Percentiles rank a stretch among this genome's conserved stretches.
Evolutionary conservation across 2,888 invertebrate genomes (phyloP).

Genomic region (Metallyticus violacea): DNA sequence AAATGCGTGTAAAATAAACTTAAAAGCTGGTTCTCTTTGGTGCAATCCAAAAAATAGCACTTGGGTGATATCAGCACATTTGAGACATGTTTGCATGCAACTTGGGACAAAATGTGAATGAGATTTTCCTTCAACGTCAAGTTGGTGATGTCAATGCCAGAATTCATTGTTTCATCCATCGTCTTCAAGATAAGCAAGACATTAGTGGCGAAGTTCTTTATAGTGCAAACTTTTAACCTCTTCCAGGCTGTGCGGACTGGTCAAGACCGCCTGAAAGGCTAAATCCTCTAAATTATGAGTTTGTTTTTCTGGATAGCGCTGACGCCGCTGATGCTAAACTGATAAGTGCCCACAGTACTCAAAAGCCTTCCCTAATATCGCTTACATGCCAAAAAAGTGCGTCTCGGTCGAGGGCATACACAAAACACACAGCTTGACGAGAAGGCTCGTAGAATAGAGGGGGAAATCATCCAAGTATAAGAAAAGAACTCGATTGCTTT

Average conservation of each 20-base stretch:
- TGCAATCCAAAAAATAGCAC: no score
- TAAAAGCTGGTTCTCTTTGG: no score
- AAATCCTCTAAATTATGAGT: neutral
- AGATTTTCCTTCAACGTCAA: no score
- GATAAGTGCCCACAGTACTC: neutral
- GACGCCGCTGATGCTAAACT: neutral
- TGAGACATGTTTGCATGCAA: no score
- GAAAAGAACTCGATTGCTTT: neutral
- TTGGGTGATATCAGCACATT: no score
- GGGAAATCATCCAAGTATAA: neutral
- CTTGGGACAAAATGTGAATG: no score
- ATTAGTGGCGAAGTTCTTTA: neutral
- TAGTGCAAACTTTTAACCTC: neutral
- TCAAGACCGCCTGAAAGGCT: neutral
- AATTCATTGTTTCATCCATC: no score
- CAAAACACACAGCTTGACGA: no score
- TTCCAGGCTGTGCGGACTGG: neutral
- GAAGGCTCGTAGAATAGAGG: no score
- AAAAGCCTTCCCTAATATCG: neutral
- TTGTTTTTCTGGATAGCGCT: neutral
- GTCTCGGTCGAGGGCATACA: neutral
- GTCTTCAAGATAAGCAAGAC: no score
- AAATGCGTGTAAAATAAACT: no score
- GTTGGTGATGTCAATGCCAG: no score
- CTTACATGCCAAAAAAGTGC: neutral